Conservation (phyloP, 2,888 invertebrate genomes). For the Melangyna quadrimaculata region DNA sequence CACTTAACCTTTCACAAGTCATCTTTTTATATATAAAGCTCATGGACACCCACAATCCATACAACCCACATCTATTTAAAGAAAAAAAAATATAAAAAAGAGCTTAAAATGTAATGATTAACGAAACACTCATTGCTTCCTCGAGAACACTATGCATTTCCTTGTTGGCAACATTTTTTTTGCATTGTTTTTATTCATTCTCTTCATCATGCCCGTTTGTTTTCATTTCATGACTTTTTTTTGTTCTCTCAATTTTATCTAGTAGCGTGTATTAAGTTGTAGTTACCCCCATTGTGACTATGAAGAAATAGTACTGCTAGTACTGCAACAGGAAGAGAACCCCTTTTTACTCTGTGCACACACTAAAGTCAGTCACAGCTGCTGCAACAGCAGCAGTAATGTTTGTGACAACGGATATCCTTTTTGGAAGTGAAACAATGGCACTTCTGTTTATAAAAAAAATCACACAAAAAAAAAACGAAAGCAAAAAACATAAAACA, state of each 20-base stretch:
- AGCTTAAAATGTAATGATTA: slow-evolving; percentile 8
- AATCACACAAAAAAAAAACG: not conserved
- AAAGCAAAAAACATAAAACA: slow-evolving; percentile 1
- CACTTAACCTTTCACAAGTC: too few relatives aligned
- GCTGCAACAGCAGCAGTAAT: slow-evolving; percentile 61
- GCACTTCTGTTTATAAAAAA: slow-evolving; percentile 5
- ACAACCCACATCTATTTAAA: not conserved
- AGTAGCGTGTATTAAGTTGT: slow-evolving; percentile 23
- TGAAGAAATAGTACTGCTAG: not conserved
- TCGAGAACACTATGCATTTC: slow-evolving; percentile 8
- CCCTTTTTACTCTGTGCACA: slow-evolving; percentile 57
- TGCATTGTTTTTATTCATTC: not conserved
- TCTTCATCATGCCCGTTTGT: not conserved
- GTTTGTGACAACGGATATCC: slow-evolving; percentile 69
- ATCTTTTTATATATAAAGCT: too few relatives aligned
- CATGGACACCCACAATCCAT: not conserved
- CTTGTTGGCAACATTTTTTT: slow-evolving; percentile 10
- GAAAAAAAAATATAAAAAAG: not conserved
- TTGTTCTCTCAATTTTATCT: slow-evolving; percentile 3
- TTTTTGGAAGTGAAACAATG: slow-evolving; percentile 64
- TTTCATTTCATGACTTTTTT: not conserved
- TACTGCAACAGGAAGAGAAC: slow-evolving; percentile 48
- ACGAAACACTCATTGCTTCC: slow-evolving; percentile 37
- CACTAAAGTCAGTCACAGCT: slow-evolving; percentile 67
- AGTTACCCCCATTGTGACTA: slow-evolving; percentile 20